Base-by-base conservation (phyloP, 30 jellyfish, hydroid and myxozoan species). In the Chrysaora quinquecirrha region DNA sequence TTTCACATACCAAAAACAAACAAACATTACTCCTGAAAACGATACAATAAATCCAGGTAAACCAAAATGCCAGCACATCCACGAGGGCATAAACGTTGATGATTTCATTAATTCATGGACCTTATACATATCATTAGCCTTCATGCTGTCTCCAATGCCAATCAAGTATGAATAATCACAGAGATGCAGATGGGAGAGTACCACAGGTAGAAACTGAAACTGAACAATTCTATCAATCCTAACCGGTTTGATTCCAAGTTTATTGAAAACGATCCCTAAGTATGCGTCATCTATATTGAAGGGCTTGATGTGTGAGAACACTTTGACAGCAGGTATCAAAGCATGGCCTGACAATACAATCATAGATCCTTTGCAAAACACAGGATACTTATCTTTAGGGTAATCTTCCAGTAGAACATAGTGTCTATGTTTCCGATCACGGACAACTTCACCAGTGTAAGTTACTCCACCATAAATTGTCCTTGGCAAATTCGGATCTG, bases 261-360 rank as follows among this genome's bases (percentile, higher is more conserved):
- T 65, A n/a, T 79, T 61, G 48, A 92, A 74, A 1, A 86, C 66
- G 22, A 92, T 81, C 0, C 98, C 98, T 27, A 92, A 80, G 34
- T 83, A 92, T 3, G 98, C 98, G 70, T 92, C 98, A 75, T 92
- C 98, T 1, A 92, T 92, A 33, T 75, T 80, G 78, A 92, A 86
- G 3, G 91, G 96, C 28, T 64, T 76, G 0, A 87, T 71, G 30
- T 69, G 87, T 52, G 91, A 23, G 67, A 71, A 71, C 10, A 82
- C 88, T 47, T 69, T 28, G 19, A 87, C 87, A 62, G 75, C 70
- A 56, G 71, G 47, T 25, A 71, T 54, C 34, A 87, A 27, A 50
- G 81, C 60, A 32, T 69, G 73, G 29, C 96, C 96, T 27, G 96
- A 76, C 48, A 89, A 46, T 9, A 80, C 64, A 47, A 76, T 70